phyloP scores from a whole-genome alignment of 2,888 invertebrate genomes.

The Cheilosia scutellata region DNA sequence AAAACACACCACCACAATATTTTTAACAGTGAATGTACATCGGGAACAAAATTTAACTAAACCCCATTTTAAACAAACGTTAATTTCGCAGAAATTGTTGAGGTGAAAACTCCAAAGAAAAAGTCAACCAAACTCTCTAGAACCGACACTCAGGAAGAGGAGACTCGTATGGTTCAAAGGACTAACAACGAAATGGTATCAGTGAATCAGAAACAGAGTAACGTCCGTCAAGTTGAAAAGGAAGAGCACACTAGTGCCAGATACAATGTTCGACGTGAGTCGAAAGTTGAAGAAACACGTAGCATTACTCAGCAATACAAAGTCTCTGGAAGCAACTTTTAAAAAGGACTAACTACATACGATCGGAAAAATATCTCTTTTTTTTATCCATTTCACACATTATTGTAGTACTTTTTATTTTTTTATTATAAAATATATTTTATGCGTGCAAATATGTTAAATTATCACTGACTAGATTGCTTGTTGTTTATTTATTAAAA shows the following conservation, averaged over 20 bases:
- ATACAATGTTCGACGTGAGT: slow-evolving; percentile 66
- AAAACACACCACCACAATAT: background rate
- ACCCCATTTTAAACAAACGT: slow-evolving; percentile 13
- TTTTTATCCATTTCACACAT: slow-evolving; percentile 5
- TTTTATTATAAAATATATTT: slow-evolving; percentile 15
- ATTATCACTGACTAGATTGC: slow-evolving; percentile 19
- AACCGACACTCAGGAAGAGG: slow-evolving; percentile 64
- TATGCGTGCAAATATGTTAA: slow-evolving; percentile 4
- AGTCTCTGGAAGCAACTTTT: slow-evolving; percentile 60
- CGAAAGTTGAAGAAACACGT: slow-evolving; percentile 65
- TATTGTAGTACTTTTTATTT: slow-evolving; percentile 36
- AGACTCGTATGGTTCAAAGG: slow-evolving; percentile 59
- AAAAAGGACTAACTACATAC: background rate
- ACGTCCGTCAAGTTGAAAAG: slow-evolving; percentile 52
- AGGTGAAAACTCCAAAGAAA: slow-evolving; percentile 60
- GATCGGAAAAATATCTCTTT: background rate
- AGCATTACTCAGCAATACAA: slow-evolving; percentile 63
- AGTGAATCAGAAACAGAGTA: slow-evolving; percentile 67
- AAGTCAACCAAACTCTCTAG: slow-evolving; percentile 62
- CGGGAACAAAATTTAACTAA: slow-evolving; percentile 1
- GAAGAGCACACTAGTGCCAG: slow-evolving; percentile 59
- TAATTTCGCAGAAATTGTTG: slow-evolving; percentile 71
- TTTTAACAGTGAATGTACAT: slow-evolving; percentile 14
- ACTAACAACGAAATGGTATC: slow-evolving; percentile 54
- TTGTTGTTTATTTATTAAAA: slow-evolving; percentile 41